These are phyloP conservation scores for Cataglyphis albicans DNA, from an alignment of 2,888 invertebrate genomes.

Conservation along the genomic window DNA sequence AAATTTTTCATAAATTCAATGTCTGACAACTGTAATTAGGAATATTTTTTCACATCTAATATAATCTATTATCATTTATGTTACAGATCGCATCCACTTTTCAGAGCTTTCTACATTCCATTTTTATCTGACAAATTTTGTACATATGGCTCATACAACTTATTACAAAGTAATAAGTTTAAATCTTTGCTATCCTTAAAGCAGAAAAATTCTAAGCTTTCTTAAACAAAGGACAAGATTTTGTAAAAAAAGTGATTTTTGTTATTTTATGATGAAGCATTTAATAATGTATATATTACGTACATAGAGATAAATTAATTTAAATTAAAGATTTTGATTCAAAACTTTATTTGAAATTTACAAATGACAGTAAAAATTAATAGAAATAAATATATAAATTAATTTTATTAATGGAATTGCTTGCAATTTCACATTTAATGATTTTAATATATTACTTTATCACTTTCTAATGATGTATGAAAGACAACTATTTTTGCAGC, in stretches of 20 bases:
- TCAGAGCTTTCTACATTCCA: conserved; percentile 96
- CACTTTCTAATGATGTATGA: not conserved
- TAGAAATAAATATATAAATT: not conserved
- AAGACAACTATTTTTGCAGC: not conserved
- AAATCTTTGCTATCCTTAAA: conserved; percentile 74
- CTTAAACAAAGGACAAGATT: conserved; percentile 48
- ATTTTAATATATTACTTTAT: not conserved
- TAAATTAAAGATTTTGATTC: not conserved
- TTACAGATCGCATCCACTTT: conserved; percentile 90
- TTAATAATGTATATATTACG: not conserved
- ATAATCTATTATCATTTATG: conserved; percentile 28
- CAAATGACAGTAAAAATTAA: not conserved
- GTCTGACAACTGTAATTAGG: conserved; percentile 1
- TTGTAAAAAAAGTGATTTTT: conserved; percentile 19
- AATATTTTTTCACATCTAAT: not conserved
- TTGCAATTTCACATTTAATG: not conserved
- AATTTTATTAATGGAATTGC: not conserved
- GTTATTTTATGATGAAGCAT: conserved; percentile 25
- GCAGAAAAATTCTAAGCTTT: conserved; percentile 63
- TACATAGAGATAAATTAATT: conserved; percentile 6
- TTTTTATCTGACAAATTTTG: conserved; percentile 90
- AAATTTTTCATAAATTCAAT: not conserved
- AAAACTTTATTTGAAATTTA: not conserved
- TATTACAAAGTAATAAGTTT: conserved; percentile 88
- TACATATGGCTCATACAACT: conserved; percentile 91